These are phyloP conservation scores for Hormaphis cornu DNA, from an alignment of 1,140 invertebrate genomes.

Conservation along the genomic window DNA sequence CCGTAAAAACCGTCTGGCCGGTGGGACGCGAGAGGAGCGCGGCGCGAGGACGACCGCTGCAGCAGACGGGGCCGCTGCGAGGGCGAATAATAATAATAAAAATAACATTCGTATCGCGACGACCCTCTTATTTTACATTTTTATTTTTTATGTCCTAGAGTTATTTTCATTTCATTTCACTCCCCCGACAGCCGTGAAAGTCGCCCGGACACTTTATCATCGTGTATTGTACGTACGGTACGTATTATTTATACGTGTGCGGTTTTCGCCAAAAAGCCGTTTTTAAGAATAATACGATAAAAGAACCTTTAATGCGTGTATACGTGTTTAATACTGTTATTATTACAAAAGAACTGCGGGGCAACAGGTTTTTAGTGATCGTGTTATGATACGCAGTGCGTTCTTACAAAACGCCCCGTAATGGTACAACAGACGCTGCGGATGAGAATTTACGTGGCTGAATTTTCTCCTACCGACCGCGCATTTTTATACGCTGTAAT, in stretches of 20 bases:
- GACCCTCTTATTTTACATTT: slow-evolving; percentile 23
- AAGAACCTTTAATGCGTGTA: slow-evolving; percentile 23
- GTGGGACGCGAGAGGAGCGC: too few species aligned
- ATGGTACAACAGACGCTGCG: slow-evolving; percentile 26
- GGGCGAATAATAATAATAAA: slow-evolving; percentile 9
- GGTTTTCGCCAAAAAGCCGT: slow-evolving; percentile 19
- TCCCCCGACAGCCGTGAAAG: slow-evolving; percentile 30
- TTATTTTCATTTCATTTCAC: not conserved
- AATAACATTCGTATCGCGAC: slow-evolving; percentile 32
- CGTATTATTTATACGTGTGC: too few species aligned
- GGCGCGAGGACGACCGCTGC: too few species aligned
- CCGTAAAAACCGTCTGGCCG: slow-evolving; percentile 23
- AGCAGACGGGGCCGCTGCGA: not conserved
- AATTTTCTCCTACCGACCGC: slow-evolving; percentile 20
- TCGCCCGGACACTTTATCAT: slow-evolving; percentile 30
- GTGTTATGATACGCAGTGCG: slow-evolving; percentile 27
- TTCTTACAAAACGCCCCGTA: slow-evolving; percentile 31
- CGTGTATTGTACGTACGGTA: too few species aligned
- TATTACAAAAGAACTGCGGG: too few species aligned
- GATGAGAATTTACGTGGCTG: slow-evolving; percentile 30
- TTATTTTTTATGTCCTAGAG: slow-evolving; percentile 3
- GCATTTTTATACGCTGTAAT: not conserved
- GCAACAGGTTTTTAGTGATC: slow-evolving; percentile 31
- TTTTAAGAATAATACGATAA: slow-evolving; percentile 33
- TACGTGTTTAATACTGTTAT: too few species aligned